These are phyloP conservation scores for Gila orcuttii DNA, from an alignment of 2,113 vertebrate species.

Conservation along the genomic window DNA sequence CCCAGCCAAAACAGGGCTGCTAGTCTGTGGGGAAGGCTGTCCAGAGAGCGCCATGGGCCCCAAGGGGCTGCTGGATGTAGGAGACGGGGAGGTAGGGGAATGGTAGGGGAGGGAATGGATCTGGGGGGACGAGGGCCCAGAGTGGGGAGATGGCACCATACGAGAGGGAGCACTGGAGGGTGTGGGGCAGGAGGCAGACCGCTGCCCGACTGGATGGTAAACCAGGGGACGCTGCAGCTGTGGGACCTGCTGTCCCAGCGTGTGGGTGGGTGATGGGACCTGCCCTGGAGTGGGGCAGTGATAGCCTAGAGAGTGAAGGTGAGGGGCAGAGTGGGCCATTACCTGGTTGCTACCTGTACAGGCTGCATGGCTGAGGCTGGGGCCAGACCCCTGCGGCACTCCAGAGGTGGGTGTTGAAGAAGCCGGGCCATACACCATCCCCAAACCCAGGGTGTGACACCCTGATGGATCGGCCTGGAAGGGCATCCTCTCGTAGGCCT, in stretches of 20 bases:
- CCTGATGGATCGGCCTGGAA: conserved; percentile 85
- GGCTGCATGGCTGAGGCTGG: conserved; percentile 68
- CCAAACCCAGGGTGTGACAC: conserved; percentile 83
- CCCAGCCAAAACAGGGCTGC: conserved; percentile 79
- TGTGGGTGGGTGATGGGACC: conserved; percentile 78
- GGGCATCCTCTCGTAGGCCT: conserved; percentile 85
- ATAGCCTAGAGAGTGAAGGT: conserved; percentile 83
- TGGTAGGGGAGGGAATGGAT: conserved; percentile 91
- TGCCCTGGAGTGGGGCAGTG: conserved; percentile 81
- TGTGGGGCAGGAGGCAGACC: conserved; percentile 84
- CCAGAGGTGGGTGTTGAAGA: conserved; percentile 70
- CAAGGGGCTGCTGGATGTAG: conserved; percentile 77
- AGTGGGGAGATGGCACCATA: conserved; percentile 86
- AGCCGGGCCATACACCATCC: conserved; percentile 85
- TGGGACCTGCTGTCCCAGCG: conserved; percentile 81
- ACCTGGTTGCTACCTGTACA: conserved; percentile 78
- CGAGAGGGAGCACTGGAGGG: conserved; percentile 76
- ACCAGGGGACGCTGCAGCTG: conserved; percentile 84
- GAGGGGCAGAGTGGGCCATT: conserved; percentile 79
- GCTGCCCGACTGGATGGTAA: conserved; percentile 84
- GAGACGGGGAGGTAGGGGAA: conserved; percentile 86
- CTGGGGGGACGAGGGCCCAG: conserved; percentile 92
- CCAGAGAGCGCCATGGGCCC: conserved; percentile 79
- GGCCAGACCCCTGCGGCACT: conserved; percentile 44
- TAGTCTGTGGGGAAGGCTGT: conserved; percentile 87